Conservation (phyloP, 2,797 vertebrate genomes). For the Rallus crepitans region DNA sequence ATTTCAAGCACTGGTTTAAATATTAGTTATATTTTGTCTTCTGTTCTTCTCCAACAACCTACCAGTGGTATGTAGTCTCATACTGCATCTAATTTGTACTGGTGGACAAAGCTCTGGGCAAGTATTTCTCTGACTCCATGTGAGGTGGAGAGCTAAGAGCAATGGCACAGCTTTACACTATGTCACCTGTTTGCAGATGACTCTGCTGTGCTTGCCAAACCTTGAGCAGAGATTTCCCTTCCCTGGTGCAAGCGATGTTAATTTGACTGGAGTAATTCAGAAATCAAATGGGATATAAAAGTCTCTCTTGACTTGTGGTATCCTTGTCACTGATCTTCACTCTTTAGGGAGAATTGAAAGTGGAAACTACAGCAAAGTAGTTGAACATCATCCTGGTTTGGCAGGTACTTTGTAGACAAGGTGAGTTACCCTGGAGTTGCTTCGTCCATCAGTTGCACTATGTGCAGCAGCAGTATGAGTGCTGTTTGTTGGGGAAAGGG, state of each 20-base stretch:
- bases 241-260: not conserved
- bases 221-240: not conserved
- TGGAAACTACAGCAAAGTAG: conserved; percentile 26
- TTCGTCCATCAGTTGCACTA: not conserved
- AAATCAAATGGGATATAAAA: not conserved
- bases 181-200: not conserved
- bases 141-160: not conserved
- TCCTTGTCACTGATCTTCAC: not conserved
- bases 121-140: not conserved
- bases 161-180: not conserved
- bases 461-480: not conserved
- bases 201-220: not conserved
- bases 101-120: not conserved
- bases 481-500: not conserved
- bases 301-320: not conserved
- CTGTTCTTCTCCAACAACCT: not conserved
- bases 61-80: not conserved
- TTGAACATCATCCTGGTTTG: not conserved
- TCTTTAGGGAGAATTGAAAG: conserved; percentile 8
- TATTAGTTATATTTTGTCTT: not conserved
- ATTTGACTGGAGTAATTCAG: not conserved
- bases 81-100: not conserved
- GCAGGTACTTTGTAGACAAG: not conserved
- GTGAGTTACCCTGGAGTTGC: conserved; percentile 4
- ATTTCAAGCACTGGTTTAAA: not conserved